A percentile compares a stretch with the other conserved stretches of the same genome.
These are phyloP conservation scores for Menura novaehollandiae DNA, from an alignment of 2,113 vertebrate species.

Conservation along the genomic window DNA sequence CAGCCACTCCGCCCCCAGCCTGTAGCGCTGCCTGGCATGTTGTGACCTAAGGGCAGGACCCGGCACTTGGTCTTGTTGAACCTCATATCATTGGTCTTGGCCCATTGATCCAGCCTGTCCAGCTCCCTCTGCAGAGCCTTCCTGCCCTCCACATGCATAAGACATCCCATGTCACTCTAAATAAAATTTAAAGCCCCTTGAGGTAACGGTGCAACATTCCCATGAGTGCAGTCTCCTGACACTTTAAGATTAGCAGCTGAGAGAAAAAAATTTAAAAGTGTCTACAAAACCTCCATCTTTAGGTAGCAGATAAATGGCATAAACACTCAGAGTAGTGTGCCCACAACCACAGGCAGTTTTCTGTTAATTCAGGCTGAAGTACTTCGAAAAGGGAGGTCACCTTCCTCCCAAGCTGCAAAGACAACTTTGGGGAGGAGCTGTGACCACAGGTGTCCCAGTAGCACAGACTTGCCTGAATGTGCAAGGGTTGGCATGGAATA, in stretches of 20 bases:
- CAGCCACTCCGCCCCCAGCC: not conserved
- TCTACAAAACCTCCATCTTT: not conserved
- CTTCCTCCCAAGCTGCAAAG: not conserved
- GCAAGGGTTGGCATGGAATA: not conserved
- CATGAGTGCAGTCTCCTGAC: not conserved
- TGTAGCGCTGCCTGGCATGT: not conserved
- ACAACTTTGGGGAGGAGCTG: not conserved
- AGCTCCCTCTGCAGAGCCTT: not conserved
- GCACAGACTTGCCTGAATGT: not conserved
- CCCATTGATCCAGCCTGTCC: not conserved
- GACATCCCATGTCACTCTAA: not conserved
- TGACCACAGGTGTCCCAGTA: not conserved
- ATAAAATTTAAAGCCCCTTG: not conserved
- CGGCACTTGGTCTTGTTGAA: not conserved
- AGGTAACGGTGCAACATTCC: not conserved
- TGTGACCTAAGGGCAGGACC: not conserved
- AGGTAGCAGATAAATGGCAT: not conserved
- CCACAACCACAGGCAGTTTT: not conserved
- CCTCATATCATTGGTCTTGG: not conserved
- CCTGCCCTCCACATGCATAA: not conserved
- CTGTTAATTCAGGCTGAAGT: not conserved
- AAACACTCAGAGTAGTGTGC: not conserved
- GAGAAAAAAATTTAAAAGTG: not conserved
- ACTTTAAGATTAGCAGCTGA: not conserved
- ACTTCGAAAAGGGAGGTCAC: not conserved